phyloP scores from a whole-genome alignment of 30 jellyfish, hydroid and myxozoan species.

The Morbakka virulenta region DNA sequence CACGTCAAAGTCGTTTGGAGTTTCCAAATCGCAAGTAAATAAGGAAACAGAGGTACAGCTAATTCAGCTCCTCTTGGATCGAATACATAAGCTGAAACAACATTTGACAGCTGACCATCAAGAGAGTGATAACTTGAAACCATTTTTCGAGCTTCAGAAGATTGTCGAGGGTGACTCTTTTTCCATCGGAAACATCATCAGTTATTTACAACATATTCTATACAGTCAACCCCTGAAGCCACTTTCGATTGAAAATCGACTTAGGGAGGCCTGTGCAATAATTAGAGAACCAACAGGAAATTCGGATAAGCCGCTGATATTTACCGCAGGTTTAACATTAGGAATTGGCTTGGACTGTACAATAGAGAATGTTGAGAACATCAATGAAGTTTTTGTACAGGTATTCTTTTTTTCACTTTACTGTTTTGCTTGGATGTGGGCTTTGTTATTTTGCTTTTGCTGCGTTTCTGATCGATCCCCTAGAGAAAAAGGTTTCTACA shows the following conservation, averaged over 20 bases:
- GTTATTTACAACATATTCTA: conserved; percentile 64
- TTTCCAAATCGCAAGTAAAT: not conserved
- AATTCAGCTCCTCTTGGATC: conserved; percentile 63
- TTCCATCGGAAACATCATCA: conserved; percentile 60
- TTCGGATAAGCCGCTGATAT: conserved; percentile 66
- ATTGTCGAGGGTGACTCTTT: conserved; percentile 74
- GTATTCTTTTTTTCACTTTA: conserved; percentile 21
- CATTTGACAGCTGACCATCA: conserved; percentile 34
- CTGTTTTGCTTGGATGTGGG: too few relatives aligned
- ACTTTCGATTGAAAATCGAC: conserved; percentile 63
- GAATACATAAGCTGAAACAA: conserved; percentile 70
- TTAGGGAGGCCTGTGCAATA: conserved; percentile 50
- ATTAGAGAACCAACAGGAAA: conserved; percentile 62
- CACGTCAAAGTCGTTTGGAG: not conserved
- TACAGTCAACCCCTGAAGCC: conserved; percentile 45
- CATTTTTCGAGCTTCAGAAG: conserved; percentile 63
- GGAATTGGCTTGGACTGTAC: conserved; percentile 60
- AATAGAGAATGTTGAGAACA: conserved; percentile 62
- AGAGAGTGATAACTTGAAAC: conserved; percentile 26
- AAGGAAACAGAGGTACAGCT: conserved; percentile 11
- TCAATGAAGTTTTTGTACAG: conserved; percentile 61
- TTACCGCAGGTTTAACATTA: conserved; percentile 82
- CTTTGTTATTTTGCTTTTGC: too few relatives aligned
- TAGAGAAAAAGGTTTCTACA: too few relatives aligned
- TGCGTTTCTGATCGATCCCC: too few relatives aligned